These are phyloP conservation scores for Brachionus calyciflorus DNA, from an alignment of 1,140 invertebrate genomes.

Conservation along the genomic window DNA sequence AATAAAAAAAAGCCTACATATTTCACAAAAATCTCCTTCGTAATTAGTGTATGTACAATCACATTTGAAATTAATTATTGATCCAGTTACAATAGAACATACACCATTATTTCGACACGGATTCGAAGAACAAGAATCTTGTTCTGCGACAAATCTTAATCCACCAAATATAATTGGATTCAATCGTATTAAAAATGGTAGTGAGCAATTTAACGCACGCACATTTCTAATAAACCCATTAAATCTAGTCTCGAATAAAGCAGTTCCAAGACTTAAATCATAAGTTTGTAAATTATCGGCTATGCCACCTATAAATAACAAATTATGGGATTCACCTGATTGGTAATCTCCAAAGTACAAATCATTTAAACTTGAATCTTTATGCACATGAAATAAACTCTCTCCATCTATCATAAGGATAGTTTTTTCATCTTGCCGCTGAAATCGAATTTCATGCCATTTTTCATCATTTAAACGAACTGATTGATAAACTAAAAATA, in stretches of 20 bases:
- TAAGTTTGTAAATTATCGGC: conserved; percentile 61
- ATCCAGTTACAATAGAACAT: background rate
- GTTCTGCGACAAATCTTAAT: conserved; percentile 2
- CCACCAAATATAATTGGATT: background rate
- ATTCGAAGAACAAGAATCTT: conserved; percentile 22
- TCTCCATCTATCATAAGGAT: background rate
- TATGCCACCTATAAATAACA: conserved; percentile 83
- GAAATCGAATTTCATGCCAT: conserved; percentile 67
- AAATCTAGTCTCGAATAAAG: conserved; percentile 28
- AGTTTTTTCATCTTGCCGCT: conserved; percentile 29
- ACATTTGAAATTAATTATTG: background rate
- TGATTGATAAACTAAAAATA: conserved; percentile 49
- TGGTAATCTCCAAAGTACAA: background rate
- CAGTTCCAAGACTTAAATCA: conserved; percentile 20
- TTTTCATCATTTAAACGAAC: conserved; percentile 69
- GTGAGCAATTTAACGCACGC: conserved; percentile 7
- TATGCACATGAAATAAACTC: conserved; percentile 31
- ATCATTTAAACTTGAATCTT: background rate
- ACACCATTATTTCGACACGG: conserved; percentile 42
- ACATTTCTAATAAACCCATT: conserved; percentile 38
- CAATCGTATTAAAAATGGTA: background rate
- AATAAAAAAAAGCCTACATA: background rate
- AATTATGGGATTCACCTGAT: conserved; percentile 59
- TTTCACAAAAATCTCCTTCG: conserved; percentile 24
- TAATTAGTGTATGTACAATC: conserved; percentile 37